Percentiles rank a stretch among this genome's conserved stretches.
Evolutionary conservation across 1,140 invertebrate species (phyloP).

Genomic region (Mycetomoellerius zeteki): DNA sequence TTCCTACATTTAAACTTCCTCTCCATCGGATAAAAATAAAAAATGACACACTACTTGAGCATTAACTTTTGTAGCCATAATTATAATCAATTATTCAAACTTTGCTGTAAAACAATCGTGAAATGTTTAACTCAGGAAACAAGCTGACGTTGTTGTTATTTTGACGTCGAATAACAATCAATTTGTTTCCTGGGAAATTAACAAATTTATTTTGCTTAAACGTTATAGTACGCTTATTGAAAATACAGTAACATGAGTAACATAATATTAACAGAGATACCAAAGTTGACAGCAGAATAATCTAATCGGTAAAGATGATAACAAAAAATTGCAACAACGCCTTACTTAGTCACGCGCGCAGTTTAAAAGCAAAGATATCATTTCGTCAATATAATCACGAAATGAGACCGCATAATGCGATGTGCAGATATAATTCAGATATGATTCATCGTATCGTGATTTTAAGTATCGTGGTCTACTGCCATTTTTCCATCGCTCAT

Average conservation of each 20-base stretch:
- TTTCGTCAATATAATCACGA: constrained; percentile 21
- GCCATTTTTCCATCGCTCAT: neutral
- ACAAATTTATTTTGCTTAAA: too few relatives aligned
- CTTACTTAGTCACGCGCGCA: constrained; percentile 35
- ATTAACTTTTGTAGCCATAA: neutral
- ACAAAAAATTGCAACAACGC: neutral
- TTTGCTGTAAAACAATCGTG: neutral
- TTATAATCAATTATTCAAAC: neutral
- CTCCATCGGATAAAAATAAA: neutral
- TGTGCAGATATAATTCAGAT: neutral
- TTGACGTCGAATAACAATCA: too few relatives aligned
- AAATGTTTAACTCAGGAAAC: neutral
- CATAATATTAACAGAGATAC: constrained; percentile 21
- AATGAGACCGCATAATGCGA: neutral
- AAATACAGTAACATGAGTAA: neutral
- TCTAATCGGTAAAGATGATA: constrained; percentile 38
- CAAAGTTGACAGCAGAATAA: constrained; percentile 20
- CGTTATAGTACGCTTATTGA: neutral
- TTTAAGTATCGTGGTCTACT: neutral
- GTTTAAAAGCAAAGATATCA: constrained; percentile 36
- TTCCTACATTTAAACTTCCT: neutral
- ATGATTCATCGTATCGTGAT: constrained; percentile 25
- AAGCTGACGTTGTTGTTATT: too few relatives aligned
- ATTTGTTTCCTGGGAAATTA: too few relatives aligned
- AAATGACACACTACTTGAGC: neutral